Base-by-base conservation (phyloP, 2,797 vertebrate genomes). In the Acrocephalus scirpaceus region DNA sequence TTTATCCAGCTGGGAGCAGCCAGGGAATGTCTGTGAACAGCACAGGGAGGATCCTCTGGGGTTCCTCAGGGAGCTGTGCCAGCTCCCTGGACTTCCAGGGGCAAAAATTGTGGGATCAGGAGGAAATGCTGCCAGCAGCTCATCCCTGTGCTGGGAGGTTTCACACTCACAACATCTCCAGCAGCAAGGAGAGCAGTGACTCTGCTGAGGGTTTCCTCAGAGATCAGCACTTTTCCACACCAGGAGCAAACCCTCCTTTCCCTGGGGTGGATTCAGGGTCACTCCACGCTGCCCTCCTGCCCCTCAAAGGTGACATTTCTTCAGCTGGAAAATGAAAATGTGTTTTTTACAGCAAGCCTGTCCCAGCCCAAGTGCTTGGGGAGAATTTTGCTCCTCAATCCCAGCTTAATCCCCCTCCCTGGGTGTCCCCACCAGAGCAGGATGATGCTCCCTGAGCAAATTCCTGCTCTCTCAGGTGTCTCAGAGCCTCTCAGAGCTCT, bases 71-170 rank as follows among this genome's bases (percentile, higher is more conserved):
- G 65, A 91, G 42, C n/a, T 60, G 44, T 47, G 56, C 56, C 73
- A 72, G 42, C 42, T 65, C 61, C 77, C 29, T 64, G 1, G 2
- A 48, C 16, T 74, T 70, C 27, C 15, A 42, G 60, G 17, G 62
- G 17, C n/a, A 45, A 66, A 16, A 82, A 86, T 48, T 2, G 1
- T 25, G 65, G 45, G 36, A 88, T 64, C 79, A 56, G 40, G 56
- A 76, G 77, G 75, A 85, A 84, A 78, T 1, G 38, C 13, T 93
- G 73, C 77, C 70, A 74, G 84, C 73, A 92, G 58, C 87, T 88
- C 29, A 4, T 48, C 36, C 74, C 77, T 10, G 0, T 34, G 67
- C 77, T 69, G 87, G 38, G 62, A 89, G 48, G 13, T 65, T 65
- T 73, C 22, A 7, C 4, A 32, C 74, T 54, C 42, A 61, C 74